A percentile compares a stretch with the other conserved stretches of the same genome.
Conservation (phyloP, 2,113 vertebrate species). For the Psilopogon haemacephalus region DNA sequence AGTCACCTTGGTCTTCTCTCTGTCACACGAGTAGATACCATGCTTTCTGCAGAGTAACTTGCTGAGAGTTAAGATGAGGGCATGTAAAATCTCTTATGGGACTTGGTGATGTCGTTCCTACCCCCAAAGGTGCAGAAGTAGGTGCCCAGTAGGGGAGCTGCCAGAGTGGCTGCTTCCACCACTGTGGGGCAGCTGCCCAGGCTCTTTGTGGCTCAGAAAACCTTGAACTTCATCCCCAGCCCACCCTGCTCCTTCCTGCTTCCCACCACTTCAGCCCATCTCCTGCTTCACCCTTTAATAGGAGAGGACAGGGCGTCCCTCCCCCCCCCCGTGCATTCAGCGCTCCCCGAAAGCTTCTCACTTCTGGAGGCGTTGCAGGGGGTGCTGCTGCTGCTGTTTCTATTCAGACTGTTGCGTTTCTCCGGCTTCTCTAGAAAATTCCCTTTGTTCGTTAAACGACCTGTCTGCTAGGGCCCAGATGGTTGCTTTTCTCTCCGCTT, state of each 20-base stretch:
- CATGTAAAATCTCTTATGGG: neutral
- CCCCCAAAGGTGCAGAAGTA: neutral
- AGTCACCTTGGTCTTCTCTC: neutral
- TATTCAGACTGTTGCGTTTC: neutral
- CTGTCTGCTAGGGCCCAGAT: slow-evolving; percentile 16
- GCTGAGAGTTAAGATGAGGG: neutral
- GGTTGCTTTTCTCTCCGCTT: slow-evolving; percentile 6
- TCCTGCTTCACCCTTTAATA: neutral
- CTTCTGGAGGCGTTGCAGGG: neutral
- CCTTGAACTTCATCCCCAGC: neutral
- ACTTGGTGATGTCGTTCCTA: neutral
- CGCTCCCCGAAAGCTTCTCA: neutral
- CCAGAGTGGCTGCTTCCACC: neutral
- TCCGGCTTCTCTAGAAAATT: neutral
- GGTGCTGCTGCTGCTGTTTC: neutral
- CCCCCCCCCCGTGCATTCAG: neutral
- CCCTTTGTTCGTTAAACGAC: neutral
- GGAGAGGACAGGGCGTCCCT: neutral
- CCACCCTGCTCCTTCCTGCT: neutral
- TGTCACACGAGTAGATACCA: rapidly evolving
- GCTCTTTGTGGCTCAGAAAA: neutral
- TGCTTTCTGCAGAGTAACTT: neutral
- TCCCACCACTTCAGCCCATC: neutral
- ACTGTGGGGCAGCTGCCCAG: rapidly evolving
- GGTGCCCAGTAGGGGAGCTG: neutral